phyloP scores from a whole-genome alignment of 2,888 invertebrate genomes.

The Megalurothrips usitatus region DNA sequence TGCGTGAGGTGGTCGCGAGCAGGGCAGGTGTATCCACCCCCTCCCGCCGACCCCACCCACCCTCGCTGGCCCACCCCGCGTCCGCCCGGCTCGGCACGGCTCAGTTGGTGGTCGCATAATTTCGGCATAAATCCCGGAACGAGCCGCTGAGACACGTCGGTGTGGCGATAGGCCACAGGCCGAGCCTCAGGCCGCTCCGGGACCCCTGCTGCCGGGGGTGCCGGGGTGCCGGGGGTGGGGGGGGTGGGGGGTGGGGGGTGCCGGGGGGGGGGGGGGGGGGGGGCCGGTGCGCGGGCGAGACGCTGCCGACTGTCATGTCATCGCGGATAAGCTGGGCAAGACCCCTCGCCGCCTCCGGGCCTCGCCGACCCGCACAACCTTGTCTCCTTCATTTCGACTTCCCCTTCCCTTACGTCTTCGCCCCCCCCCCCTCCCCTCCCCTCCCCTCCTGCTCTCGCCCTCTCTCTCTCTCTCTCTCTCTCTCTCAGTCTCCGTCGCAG shows the following conservation, averaged over 20 bases:
- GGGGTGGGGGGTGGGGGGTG: no score
- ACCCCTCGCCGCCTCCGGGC: neutral
- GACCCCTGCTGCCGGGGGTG: neutral
- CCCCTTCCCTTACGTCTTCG: neutral
- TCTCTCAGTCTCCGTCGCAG: neutral
- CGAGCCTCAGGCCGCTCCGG: neutral
- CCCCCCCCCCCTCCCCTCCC: neutral
- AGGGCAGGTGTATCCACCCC: neutral
- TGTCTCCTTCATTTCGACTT: neutral
- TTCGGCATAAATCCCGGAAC: constrained; percentile 11
- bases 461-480: constrained; percentile 2
- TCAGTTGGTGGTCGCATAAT: neutral
- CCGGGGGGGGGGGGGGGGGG: no score
- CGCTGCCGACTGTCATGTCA: neutral
- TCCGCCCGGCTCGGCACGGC: neutral
- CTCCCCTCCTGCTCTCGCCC: neutral
- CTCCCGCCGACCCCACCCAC: neutral
- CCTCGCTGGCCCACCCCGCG: neutral
- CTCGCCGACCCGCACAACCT: neutral
- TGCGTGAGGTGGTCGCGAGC: neutral
- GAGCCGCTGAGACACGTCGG: neutral
- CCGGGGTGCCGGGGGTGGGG: no score
- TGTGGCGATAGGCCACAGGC: neutral
- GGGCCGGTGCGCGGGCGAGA: neutral
- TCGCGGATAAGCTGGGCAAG: neutral